These are phyloP conservation scores for Myiotriccus ornatus DNA, from an alignment of 2,797 vertebrate genomes.

Conservation along the genomic window DNA sequence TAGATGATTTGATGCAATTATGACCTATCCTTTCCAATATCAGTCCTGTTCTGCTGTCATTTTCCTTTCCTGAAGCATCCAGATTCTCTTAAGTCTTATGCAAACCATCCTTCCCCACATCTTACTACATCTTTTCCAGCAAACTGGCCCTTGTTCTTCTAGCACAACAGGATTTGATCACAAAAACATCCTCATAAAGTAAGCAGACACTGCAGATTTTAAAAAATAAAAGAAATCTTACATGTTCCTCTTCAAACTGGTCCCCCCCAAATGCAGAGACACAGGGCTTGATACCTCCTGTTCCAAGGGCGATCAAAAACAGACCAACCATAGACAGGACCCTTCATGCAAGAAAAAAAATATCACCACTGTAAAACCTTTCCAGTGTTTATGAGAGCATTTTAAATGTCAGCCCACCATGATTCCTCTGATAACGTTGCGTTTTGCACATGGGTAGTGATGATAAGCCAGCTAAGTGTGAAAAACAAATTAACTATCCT, in stretches of 20 bases:
- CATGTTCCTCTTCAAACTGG: slow-evolving; percentile 92
- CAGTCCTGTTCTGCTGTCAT: neutral
- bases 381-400: neutral
- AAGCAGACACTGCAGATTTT: slow-evolving; percentile 11
- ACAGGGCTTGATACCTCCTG: slow-evolving; percentile 97
- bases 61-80: neutral
- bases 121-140: neutral
- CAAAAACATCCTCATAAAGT: neutral
- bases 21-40: neutral
- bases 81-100: neutral
- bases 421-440: neutral
- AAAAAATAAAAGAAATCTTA: slow-evolving; percentile 76
- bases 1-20: neutral
- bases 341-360: slow-evolving; percentile 76
- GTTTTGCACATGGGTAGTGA: neutral
- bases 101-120: neutral
- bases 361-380: slow-evolving; percentile 45
- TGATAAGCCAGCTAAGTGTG: neutral
- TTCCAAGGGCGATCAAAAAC: slow-evolving; percentile 92
- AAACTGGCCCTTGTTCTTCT: neutral
- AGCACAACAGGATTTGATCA: neutral
- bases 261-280: slow-evolving; percentile 97
- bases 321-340: slow-evolving; percentile 87
- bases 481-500: neutral
- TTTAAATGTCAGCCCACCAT: neutral